These are phyloP conservation scores for Rhipidura dahli DNA, from an alignment of 2,113 vertebrate genomes.

Conservation along the genomic window DNA sequence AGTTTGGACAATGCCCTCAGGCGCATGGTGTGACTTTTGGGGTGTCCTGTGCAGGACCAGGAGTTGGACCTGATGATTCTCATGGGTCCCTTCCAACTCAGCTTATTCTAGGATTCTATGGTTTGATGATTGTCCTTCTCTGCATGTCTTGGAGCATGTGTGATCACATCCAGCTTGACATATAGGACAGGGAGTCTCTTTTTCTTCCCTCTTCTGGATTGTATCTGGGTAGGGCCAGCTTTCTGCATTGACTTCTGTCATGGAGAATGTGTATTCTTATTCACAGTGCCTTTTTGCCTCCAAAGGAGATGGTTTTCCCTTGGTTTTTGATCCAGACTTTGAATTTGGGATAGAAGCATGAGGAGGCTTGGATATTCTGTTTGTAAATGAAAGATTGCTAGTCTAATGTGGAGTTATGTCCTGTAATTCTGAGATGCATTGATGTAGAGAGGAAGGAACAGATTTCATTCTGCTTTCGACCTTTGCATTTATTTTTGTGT, in stretches of 20 bases:
- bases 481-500: background rate
- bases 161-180: background rate
- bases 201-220: background rate
- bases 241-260: background rate
- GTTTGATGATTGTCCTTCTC: background rate
- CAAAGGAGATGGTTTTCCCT: background rate
- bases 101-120: background rate
- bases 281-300: background rate
- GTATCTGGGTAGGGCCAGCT: background rate
- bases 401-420: background rate
- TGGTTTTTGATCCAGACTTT: background rate
- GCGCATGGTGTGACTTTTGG: background rate
- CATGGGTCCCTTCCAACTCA: background rate
- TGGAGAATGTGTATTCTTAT: background rate
- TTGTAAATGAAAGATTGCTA: background rate
- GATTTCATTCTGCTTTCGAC: background rate
- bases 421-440: background rate
- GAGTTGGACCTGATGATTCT: background rate
- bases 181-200: background rate
- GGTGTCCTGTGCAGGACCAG: background rate
- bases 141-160: background rate
- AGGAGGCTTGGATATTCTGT: background rate
- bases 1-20: background rate
- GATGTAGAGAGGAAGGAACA: background rate
- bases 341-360: background rate